Evolutionary conservation across 2,797 vertebrate species (phyloP), one percentile per base, ranked within the genome.

Genomic region (Podarcis lilfordi): DNA sequence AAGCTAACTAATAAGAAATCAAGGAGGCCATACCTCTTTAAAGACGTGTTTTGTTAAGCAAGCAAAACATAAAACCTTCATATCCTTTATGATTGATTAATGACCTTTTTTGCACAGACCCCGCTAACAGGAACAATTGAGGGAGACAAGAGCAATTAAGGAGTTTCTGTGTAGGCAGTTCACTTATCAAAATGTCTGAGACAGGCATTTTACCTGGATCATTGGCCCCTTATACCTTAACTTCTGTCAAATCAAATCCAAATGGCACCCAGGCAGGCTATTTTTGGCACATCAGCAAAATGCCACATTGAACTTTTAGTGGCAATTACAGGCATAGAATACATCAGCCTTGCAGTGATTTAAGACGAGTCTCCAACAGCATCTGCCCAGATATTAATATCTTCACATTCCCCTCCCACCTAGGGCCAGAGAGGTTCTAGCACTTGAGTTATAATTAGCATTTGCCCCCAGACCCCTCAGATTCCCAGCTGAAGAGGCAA

Each of bases 211-310:
- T 92, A 91, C 88, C 92, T 93, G 94, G 92, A 91, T 95, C 93
- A 77, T 68, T 93, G 96, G 78, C 93, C 95, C 95, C 95, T 91
- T 89, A 27, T 74, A 85, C 95, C 89, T 95, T 93, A 92, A 89
- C 92, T 85, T 50, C 94, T 94, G 96, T 95, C 95, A 96, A 92
- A 95, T 82, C 75, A 72, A 75, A 84, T 92, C 55, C 72, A 50
- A 94, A 85, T 88, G 89, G 94, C 84, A 90, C 94, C 93, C 91
- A 88, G 50, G 21, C 94, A 96, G 94, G 59, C 93, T 94, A 95
- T 96, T 96, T 96, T 89, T 91, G 92, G 95, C 89, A 83, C 93
- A 93, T 95, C 94, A 95, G 94, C 93, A 95, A 96, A 97, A 97
- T 96, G 94, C 94, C 96, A 96, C 91, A 0, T 8, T 95, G 96